Evolutionary conservation across 2,888 invertebrate species (phyloP), one percentile per base, ranked within the genome.

Genomic region (Buathra laborator): DNA sequence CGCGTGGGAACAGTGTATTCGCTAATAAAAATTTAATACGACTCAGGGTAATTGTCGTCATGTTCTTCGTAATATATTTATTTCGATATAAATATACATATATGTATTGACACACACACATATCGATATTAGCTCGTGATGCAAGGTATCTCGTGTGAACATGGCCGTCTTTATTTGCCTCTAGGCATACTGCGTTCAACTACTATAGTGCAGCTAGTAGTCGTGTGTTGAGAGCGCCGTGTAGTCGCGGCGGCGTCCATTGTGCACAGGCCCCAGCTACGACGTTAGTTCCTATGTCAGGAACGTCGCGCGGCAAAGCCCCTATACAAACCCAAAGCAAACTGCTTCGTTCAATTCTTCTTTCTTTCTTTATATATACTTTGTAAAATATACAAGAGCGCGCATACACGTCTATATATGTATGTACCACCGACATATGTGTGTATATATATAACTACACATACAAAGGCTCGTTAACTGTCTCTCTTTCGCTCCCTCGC

Each of bases 231-330:
- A 72, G 59, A 70, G 74, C 51, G 66, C 66, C 46, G 46, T 37
- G 71, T 66, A 71, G 67, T 46, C 71, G 72, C 32, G 56, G 72
- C 67, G 59, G 72, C 77, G 72, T 70, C 75, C 74, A 74, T 84
- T 78, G 85, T 82, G 79, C 82, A 79, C 24, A n/a, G 29, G 70
- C 76, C 70, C 75, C 29, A 44, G 78, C 74, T 81, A 79, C 75
- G 74, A 79, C 85, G 66, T 67, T 79, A 64, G 71, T 75, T 85
- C 64, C 75, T 78, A 76, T 85, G 67, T 85, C 79, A 66, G 62
- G 62, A 82, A 80, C 78, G 81, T 76, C 71, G 59, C 78, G 70
- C 78, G 51, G 51, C 82, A 76, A 71, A 76, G 62, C 59, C 79
- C 51, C 78, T 70, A 67, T 71, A 84, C 51, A 77, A 74, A 74